These are phyloP conservation scores for Syrista parreyssii DNA, from an alignment of 2,888 invertebrate species.

Conservation along the genomic window DNA sequence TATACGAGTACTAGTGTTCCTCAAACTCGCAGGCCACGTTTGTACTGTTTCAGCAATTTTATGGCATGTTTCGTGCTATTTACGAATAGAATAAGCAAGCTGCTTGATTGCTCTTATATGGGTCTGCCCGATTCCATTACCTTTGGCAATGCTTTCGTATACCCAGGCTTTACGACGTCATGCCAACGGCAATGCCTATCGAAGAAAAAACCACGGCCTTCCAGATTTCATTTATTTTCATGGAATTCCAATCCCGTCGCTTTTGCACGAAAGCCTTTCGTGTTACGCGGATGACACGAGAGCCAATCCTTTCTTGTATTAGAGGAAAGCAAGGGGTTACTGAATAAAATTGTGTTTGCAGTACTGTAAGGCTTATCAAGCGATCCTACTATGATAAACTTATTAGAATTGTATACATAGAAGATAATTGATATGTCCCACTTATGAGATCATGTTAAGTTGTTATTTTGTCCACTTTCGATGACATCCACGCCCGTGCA, in stretches of 20 bases:
- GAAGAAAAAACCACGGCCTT: background rate
- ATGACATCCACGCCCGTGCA: background rate
- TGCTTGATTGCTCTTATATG: constrained; percentile 28
- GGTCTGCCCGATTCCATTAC: constrained; percentile 9
- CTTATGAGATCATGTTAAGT: background rate
- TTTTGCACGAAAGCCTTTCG: background rate
- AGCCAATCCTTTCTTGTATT: background rate
- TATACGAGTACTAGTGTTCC: constrained; percentile 18
- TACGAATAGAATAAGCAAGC: constrained; percentile 29
- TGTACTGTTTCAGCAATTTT: constrained; percentile 44
- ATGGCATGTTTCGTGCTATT: constrained; percentile 41
- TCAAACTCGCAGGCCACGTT: constrained; percentile 20
- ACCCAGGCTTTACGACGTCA: constrained; percentile 17
- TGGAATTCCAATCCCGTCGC: background rate
- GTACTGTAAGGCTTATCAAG: background rate
- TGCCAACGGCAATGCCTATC: background rate
- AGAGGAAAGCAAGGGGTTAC: background rate
- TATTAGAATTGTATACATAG: background rate
- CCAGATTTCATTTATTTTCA: background rate
- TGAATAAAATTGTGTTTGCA: background rate
- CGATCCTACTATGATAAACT: background rate
- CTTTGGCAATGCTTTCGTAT: constrained; percentile 13
- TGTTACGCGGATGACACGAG: background rate
- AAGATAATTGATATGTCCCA: background rate
- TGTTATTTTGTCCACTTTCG: background rate